Percentiles rank a stretch among this genome's conserved stretches.
Conservation (phyloP, 2,888 invertebrate species). For the Embidobia sp. region DNA sequence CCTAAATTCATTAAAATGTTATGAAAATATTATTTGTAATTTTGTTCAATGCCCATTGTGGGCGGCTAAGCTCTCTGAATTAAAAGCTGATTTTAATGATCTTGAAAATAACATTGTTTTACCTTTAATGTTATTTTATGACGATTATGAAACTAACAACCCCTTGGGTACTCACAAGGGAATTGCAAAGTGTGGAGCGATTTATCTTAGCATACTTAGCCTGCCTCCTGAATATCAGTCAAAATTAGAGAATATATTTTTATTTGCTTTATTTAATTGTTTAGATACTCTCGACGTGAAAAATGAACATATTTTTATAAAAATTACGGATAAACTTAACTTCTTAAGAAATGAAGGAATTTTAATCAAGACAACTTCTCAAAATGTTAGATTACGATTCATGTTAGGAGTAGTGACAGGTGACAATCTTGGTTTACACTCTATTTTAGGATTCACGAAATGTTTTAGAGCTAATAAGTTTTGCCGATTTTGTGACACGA, state of each 20-base stretch:
- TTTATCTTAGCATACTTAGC: slow-evolving; percentile 60
- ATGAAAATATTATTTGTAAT: slow-evolving; percentile 51
- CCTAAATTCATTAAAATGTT: slow-evolving; percentile 36
- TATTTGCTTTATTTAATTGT: slow-evolving; percentile 36
- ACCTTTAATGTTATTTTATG: slow-evolving; percentile 62
- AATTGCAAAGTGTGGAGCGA: slow-evolving; percentile 60
- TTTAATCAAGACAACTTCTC: background rate
- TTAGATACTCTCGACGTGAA: slow-evolving; percentile 50
- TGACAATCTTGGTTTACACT: slow-evolving; percentile 54
- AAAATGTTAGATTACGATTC: slow-evolving; percentile 29
- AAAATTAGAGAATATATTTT: slow-evolving; percentile 1
- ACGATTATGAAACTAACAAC: slow-evolving; percentile 66
- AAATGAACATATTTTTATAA: slow-evolving; percentile 23
- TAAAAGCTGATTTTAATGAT: background rate
- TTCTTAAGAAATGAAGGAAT: slow-evolving; percentile 37
- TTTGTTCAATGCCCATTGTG: slow-evolving; percentile 54
- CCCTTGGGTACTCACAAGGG: slow-evolving; percentile 57
- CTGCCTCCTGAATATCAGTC: slow-evolving; percentile 13
- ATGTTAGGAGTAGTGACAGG: slow-evolving; percentile 33
- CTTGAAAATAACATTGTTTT: slow-evolving; percentile 28
- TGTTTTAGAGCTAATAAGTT: slow-evolving; percentile 55
- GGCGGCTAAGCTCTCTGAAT: background rate
- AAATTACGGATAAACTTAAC: slow-evolving; percentile 21
- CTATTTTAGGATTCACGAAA: slow-evolving; percentile 60
- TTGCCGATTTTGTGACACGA: slow-evolving; percentile 63